Percentiles rank a stretch among this genome's conserved stretches.
Evolutionary conservation across 2,888 invertebrate species (phyloP).

Genomic region (Pristionchus arcanus): DNA sequence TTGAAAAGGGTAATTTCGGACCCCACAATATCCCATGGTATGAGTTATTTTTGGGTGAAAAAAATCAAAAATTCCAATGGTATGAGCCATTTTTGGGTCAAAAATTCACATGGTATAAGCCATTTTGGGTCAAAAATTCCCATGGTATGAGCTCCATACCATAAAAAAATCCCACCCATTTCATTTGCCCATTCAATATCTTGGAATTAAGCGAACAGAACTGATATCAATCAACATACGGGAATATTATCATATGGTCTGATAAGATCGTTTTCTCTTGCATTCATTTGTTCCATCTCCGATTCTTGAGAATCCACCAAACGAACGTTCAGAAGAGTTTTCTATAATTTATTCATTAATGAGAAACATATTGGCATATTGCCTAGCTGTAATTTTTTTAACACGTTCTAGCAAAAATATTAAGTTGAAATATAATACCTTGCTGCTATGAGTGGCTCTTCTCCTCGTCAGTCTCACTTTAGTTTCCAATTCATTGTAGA

Average conservation of each 20-base stretch:
- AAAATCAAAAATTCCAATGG: too few relatives aligned
- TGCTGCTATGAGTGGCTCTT: constrained; percentile 61
- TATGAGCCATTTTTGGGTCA: too few relatives aligned
- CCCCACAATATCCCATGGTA: too few relatives aligned
- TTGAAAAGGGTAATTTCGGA: too few relatives aligned
- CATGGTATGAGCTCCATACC: too few relatives aligned
- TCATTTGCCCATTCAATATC: background rate
- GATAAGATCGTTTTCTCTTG: constrained; percentile 27
- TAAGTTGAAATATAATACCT: background rate
- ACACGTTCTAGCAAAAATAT: too few relatives aligned
- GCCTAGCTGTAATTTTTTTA: too few relatives aligned
- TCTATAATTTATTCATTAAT: background rate
- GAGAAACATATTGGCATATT: background rate
- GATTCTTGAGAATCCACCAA: background rate
- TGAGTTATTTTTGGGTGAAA: too few relatives aligned
- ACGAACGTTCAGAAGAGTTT: background rate
- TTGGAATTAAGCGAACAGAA: background rate
- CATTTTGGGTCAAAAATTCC: too few relatives aligned
- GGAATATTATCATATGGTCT: constrained; percentile 27
- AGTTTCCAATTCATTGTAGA: constrained; percentile 82
- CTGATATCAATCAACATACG: background rate
- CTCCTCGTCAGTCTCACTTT: constrained; percentile 79
- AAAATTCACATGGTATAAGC: too few relatives aligned
- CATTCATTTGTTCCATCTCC: background rate
- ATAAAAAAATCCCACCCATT: too few relatives aligned